Evolutionary conservation across 2,113 vertebrate species (phyloP), one percentile per base, ranked within the genome.

Genomic region (Tympanuchus pallidicinctus): DNA sequence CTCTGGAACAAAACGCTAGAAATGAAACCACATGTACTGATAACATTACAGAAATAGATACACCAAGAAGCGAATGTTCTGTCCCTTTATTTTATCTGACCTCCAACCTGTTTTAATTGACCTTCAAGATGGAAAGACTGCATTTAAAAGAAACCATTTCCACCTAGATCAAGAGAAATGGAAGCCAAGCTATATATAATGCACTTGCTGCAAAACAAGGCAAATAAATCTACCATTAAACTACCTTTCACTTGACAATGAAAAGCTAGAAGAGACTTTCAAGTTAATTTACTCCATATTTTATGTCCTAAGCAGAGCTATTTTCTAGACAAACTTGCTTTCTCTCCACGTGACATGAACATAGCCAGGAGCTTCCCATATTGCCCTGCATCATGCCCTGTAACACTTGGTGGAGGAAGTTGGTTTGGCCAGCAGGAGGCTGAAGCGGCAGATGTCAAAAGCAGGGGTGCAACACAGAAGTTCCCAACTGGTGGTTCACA

Each of bases 21-120:
- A 97, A 93, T 91, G 90, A 94, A 94, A 63, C 91, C 93, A 86
- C 90, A 94, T 13, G 50, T 43, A 50, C 56, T 77, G 73, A 95
- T 94, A 95, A 66, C 43, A 42, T 93, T 95, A 93, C 95, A 93
- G 77, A 94, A 97, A 97, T 96, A 96, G 96, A 96, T 48, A 80
- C 32, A 72, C 34, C 8, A 67, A 91, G 80, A 73, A 94, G 86
- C n/a, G 86, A 95, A 63, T 92, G 92, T 92, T 94, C 92, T 93
- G 70, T 69, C 86, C 77, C 66, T 94, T 73, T 74, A 74, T 82
- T 96, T 89, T 70, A 94, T 72, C 80, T 94, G 93, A 97, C 92
- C 94, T 93, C 76, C 66, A 88, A 17, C 66, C 57, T 21, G 12
- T 43, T 94, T 88, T 86, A 86, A 90, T 30, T 86, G 93, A 95